Base-by-base conservation (phyloP, 2,113 vertebrate genomes). In the Oreochromis aureus region DNA sequence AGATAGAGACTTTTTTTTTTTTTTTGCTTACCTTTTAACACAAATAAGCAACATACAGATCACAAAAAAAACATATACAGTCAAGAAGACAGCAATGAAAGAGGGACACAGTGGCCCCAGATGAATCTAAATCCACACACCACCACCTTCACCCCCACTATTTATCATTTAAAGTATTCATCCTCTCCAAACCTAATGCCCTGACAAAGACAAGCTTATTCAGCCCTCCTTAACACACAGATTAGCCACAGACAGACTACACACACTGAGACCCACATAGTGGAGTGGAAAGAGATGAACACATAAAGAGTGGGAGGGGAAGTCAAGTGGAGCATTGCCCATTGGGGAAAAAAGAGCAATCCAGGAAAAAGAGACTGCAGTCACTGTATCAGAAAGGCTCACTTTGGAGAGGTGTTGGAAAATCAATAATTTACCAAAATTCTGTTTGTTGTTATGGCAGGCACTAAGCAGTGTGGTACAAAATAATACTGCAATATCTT, bases 131-230 rank as follows among this genome's bases (percentile, higher is more conserved):
- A 92, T 89, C 87, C 91, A 86, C 81, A 86, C 8, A 27, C 34
- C 9, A 44, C 82, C 80, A 87, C 89, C 86, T 80, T 87, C 80
- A 48, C 24, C 27, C 3, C 46, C 27, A 78, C 10, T 78, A 78
- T 78, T 91, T 93, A 93, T 90, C 83, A 86, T 89, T 90, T 93
- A 93, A 93, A 90, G 76, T 87, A 94, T 93, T 93, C 93, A 91
- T 86, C 83, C 87, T 81, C 90, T 87, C 55, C 78, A 85, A 88
- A 85, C 86, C 81, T 90, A 93, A 89, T 90, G 91, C 90, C 82
- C 56, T 92, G 85, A 93, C 92, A 94, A 92, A 95, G 90, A 86
- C 84, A 46, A 87, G 90, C 87, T 92, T 91, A 92, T 89, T 93
- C 84, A 89, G 82, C 87, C 88, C 91, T 92, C 87, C 91, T 87